Conservation (phyloP, 2,113 vertebrate species). For the Psammodynastes pulverulentus region DNA sequence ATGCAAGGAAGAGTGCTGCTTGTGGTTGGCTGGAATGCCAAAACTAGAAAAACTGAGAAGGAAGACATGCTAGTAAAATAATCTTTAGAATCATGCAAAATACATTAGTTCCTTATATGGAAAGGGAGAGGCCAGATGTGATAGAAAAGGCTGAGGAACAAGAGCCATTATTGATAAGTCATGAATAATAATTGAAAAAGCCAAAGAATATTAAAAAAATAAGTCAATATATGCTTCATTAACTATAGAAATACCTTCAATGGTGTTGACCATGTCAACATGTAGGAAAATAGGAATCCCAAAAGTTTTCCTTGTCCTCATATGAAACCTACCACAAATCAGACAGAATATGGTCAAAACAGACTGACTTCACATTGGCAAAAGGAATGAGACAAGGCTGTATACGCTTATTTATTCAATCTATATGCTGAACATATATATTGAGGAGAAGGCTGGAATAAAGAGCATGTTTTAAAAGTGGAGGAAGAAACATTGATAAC, state of each 20-base stretch:
- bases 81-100: background rate
- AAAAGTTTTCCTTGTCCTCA: background rate
- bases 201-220: background rate
- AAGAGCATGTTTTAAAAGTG: background rate
- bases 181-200: background rate
- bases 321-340: background rate
- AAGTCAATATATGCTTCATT: background rate
- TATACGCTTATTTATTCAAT: background rate
- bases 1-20: background rate
- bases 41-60: background rate
- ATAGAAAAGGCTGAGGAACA: background rate
- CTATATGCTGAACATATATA: background rate
- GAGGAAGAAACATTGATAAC: background rate
- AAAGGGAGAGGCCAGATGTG: background rate
- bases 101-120: background rate
- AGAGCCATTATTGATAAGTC: background rate
- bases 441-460: background rate
- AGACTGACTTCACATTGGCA: background rate
- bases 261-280: background rate
- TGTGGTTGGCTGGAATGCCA: background rate
- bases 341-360: background rate
- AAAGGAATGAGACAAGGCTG: background rate
- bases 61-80: background rate
- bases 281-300: background rate
- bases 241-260: background rate